Percentiles rank a stretch among this genome's conserved stretches.
Evolutionary conservation across 2,797 vertebrate species (phyloP).

Genomic region (Bryconaethiops microstoma): DNA sequence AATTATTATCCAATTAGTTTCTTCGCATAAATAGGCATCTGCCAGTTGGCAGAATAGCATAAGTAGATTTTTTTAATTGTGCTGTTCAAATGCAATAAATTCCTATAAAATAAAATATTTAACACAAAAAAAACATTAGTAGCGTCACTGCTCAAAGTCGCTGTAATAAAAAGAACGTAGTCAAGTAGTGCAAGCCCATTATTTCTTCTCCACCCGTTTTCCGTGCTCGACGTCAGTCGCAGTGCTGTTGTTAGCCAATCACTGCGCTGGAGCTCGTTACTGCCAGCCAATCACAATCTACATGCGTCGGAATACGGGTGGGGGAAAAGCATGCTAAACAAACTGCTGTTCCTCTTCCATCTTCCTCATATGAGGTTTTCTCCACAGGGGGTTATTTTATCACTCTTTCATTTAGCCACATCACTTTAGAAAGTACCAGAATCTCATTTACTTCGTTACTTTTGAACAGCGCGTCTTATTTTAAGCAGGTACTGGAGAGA

Average conservation of each 20-base stretch:
- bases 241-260: no score
- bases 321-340: background rate
- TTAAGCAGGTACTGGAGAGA: no score
- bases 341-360: background rate
- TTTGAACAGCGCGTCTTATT: background rate
- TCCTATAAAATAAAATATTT: no score
- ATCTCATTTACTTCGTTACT: background rate
- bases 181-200: no score
- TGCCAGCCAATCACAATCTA: background rate
- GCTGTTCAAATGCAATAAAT: no score
- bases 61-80: no score
- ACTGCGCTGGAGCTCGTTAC: background rate
- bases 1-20: no score
- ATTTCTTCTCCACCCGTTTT: background rate
- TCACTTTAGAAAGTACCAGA: background rate
- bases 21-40: no score
- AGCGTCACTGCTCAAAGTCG: no score
- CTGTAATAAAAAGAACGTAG: no score
- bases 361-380: background rate
- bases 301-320: background rate
- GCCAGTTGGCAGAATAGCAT: no score
- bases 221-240: background rate
- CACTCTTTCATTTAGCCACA: background rate
- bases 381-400: background rate
- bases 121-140: no score